phyloP scores from a whole-genome alignment of 2,888 invertebrate species.

The Sinopyrophorus schimmeli region DNA sequence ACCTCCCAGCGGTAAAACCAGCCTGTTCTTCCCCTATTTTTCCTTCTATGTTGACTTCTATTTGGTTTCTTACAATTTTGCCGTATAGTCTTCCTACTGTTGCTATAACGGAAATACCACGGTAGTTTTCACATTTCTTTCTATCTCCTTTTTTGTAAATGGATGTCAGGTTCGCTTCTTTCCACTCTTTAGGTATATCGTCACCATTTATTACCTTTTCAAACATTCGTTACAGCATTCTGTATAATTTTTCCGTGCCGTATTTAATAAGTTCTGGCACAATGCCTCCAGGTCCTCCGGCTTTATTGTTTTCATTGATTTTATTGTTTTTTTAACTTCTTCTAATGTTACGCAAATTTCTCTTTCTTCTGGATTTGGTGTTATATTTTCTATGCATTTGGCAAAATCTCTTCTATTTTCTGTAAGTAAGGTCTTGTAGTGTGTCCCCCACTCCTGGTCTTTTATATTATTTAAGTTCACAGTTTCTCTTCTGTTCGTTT shows the following conservation, averaged over 20 bases:
- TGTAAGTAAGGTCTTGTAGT: neutral
- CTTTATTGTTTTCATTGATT: conserved; percentile 4
- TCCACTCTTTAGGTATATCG: conserved; percentile 7
- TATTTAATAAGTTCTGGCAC: conserved; percentile 3
- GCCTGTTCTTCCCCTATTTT: no score
- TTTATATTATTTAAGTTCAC: neutral
- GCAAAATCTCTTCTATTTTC: conserved; percentile 4
- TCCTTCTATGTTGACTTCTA: conserved; percentile 1
- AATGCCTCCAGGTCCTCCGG: conserved; percentile 8
- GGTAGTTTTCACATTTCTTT: conserved; percentile 6
- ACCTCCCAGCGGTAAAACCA: neutral
- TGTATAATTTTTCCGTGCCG: neutral
- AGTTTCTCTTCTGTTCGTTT: conserved; percentile 1
- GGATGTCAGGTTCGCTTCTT: neutral
- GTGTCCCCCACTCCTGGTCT: conserved; percentile 1
- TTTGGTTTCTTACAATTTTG: neutral
- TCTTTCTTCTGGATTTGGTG: neutral
- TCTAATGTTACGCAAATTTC: neutral
- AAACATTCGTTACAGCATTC: conserved; percentile 4
- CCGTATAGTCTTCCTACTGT: conserved; percentile 1
- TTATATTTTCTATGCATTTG: neutral
- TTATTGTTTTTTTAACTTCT: no score
- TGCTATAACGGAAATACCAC: conserved; percentile 3
- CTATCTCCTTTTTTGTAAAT: conserved; percentile 7
- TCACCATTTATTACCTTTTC: conserved; percentile 2